Conservation (phyloP, 2,797 vertebrate species). For the Micromesistius poutassou region DNA sequence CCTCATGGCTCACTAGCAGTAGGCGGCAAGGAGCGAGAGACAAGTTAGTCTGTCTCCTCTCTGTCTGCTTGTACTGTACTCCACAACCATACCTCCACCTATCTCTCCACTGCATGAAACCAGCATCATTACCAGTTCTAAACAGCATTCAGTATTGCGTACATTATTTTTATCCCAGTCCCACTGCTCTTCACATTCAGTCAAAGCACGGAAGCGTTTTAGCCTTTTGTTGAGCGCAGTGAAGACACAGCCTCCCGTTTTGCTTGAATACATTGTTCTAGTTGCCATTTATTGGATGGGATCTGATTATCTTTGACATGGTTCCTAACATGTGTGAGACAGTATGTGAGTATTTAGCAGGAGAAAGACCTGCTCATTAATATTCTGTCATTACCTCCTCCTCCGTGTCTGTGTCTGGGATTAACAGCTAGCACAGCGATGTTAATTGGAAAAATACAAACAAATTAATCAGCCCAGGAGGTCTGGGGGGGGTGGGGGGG, state of each 20-base stretch:
- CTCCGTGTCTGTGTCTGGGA: slow-evolving; percentile 40
- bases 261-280: not conserved
- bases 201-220: not conserved
- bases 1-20: slow-evolving; percentile 50
- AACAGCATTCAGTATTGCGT: slow-evolving; percentile 28
- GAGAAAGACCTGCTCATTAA: slow-evolving; percentile 30
- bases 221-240: not conserved
- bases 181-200: not conserved
- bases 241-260: too few relatives aligned
- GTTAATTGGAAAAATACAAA: slow-evolving; percentile 69
- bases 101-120: slow-evolving; percentile 16
- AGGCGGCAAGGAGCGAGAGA: slow-evolving; percentile 41
- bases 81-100: slow-evolving; percentile 29
- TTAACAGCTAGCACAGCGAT: slow-evolving; percentile 52
- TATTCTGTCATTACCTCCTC: slow-evolving; percentile 48
- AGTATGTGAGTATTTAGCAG: slow-evolving; percentile 12
- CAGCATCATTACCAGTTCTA: slow-evolving; percentile 28
- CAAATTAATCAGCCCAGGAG: slow-evolving; percentile 69
- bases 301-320: slow-evolving; percentile 12
- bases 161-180: slow-evolving; percentile 14
- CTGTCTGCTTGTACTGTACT: slow-evolving; percentile 34
- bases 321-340: slow-evolving; percentile 11
- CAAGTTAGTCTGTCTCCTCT: slow-evolving; percentile 39
- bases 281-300: not conserved
- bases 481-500: slow-evolving; percentile 29